Evolutionary conservation across 1,140 invertebrate species (phyloP), one percentile per base, ranked within the genome.

Genomic region (Cydia splendana): DNA sequence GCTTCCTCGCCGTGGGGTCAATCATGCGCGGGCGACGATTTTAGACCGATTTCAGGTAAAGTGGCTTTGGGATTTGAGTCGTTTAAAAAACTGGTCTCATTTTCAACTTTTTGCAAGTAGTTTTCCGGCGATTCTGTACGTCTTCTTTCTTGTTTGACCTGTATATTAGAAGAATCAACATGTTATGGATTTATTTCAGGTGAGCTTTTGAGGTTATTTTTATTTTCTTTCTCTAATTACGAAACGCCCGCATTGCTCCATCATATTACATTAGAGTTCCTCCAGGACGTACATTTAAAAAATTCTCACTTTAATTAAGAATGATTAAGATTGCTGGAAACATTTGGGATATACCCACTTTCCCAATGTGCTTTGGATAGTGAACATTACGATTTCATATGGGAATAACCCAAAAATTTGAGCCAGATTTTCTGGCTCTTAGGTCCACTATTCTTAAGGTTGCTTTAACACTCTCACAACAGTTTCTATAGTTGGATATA

Each of bases 1-100:
- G 77, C 77, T 75, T 71, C 67, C 67, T 71, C 6, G 67, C 28
- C 28, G n/a, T 38, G n/a, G 30, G 28, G 24, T 28, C 12, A 30
- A 69, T 34, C 65, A 18, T 71, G 67, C 67, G 34, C 34, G 9
- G 7, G 67, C 30, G 67, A n/a, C n/a, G 67, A 71, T 71, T 71
- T 71, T 18, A 71, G 67, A 38, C 30, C 34, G 7, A 71, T 71
- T 71, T 71, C n/a, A 18, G n/a, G 34, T 62, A 10, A 62, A 20
- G 53, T 15, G n/a, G 53, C 6, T 62, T 62, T 18, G 12, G 15
- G n/a, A 53, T 20, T 62, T 24, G 57, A 62, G 7, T 24, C 18
- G 53, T 62, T 18, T 9, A 62, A 6, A 30, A 20, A 20, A 53
- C 13, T 53, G 48, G 13, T 2, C 48, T 62, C n/a, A 15, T 20